Evolutionary conservation across 2,797 vertebrate genomes (phyloP).

Genomic region (Tarsius wallacei): DNA sequence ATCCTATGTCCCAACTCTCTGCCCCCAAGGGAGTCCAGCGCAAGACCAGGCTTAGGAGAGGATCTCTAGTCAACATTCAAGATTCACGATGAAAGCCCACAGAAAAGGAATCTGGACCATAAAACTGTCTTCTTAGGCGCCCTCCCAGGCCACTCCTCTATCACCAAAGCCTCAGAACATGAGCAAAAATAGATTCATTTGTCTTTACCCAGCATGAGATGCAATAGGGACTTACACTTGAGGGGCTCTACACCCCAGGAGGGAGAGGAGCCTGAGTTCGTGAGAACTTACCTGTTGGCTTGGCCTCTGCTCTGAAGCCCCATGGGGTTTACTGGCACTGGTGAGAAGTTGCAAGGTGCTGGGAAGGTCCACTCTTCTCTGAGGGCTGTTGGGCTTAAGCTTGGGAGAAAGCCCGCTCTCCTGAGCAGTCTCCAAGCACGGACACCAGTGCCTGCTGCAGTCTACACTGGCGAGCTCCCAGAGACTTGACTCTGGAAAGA

Average conservation of each 20-base stretch:
- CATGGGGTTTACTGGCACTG: neutral
- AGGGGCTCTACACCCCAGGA: neutral
- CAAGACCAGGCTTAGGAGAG: neutral
- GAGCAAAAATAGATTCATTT: neutral
- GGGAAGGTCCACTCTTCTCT: neutral
- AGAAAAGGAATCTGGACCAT: neutral
- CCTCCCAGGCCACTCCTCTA: neutral
- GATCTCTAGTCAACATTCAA: neutral
- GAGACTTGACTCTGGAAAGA: neutral
- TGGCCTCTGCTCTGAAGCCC: neutral
- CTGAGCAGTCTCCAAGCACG: neutral
- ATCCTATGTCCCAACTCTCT: neutral
- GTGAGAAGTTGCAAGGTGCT: neutral
- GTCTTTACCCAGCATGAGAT: neutral
- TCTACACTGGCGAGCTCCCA: neutral
- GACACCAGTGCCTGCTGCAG: neutral
- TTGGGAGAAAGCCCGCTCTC: neutral
- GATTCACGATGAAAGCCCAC: neutral
- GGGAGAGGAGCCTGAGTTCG: neutral
- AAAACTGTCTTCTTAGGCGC: neutral
- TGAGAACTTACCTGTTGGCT: neutral
- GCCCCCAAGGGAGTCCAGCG: neutral
- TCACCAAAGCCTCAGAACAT: neutral
- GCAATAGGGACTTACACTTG: accelerated
- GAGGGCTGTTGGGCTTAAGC: neutral